Percentiles rank a stretch among this genome's conserved stretches.
These are phyloP conservation scores for Phylloscopus trochiloides DNA, from an alignment of 2,113 vertebrate species.

Conservation along the genomic window DNA sequence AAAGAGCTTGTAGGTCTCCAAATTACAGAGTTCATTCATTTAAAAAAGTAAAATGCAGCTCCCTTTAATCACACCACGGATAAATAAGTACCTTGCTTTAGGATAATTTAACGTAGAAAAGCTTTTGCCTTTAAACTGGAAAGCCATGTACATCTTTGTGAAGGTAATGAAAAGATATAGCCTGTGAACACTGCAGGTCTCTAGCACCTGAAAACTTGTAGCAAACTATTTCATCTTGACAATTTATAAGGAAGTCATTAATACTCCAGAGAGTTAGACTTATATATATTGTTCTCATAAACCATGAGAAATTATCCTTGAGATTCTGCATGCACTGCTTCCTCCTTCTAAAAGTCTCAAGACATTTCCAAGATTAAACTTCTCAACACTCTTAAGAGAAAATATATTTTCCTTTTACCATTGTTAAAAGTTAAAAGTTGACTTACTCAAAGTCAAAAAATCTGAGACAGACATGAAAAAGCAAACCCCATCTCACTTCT, in stretches of 20 bases:
- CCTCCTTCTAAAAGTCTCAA: not conserved
- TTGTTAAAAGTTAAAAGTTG: not conserved
- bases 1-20: not conserved
- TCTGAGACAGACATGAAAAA: not conserved
- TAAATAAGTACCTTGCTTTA: not conserved
- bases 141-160: not conserved
- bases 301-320: not conserved
- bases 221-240: not conserved
- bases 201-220: not conserved
- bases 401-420: not conserved
- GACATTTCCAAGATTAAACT: not conserved
- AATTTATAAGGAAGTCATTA: not conserved
- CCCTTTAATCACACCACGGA: not conserved
- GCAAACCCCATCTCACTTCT: not conserved
- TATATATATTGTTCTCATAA: not conserved
- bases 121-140: not conserved
- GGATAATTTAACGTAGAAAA: not conserved
- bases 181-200: not conserved
- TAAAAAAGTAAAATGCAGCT: not conserved
- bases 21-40: not conserved
- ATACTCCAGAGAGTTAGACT: not conserved
- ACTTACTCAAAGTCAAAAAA: not conserved
- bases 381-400: not conserved
- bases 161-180: conserved; percentile 1
- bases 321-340: not conserved